Percentiles rank a stretch among this genome's conserved stretches.
Conservation (phyloP, 1,140 invertebrate genomes). For the Tribolium madens region DNA sequence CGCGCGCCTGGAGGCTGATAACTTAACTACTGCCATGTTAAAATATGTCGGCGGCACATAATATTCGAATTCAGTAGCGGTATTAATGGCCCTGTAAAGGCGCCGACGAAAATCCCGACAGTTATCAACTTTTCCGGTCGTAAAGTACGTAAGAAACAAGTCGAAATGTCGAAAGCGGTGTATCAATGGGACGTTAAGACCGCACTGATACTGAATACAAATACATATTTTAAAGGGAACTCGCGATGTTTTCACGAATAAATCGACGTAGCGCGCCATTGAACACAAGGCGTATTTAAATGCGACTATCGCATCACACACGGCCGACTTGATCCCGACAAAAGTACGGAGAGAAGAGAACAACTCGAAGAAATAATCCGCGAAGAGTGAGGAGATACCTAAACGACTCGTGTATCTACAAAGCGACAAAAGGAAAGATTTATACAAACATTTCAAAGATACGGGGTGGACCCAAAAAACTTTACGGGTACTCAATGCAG, state of each 20-base stretch:
- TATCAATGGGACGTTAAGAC: slow-evolving; percentile 53
- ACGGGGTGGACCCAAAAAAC: background rate
- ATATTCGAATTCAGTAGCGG: background rate
- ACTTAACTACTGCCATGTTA: slow-evolving; percentile 29
- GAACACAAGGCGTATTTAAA: slow-evolving; percentile 55
- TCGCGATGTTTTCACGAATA: slow-evolving; percentile 53
- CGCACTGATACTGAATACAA: slow-evolving; percentile 58
- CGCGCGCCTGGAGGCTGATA: slow-evolving; percentile 42
- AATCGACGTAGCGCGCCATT: slow-evolving; percentile 52
- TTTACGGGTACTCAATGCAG: no score
- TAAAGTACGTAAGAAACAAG: slow-evolving; percentile 52
- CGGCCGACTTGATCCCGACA: slow-evolving; percentile 53
- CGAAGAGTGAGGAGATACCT: slow-evolving; percentile 27
- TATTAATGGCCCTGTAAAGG: background rate
- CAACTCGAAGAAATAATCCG: slow-evolving; percentile 49
- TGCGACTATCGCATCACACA: slow-evolving; percentile 57
- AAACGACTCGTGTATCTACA: background rate
- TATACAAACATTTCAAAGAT: background rate
- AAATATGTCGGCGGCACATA: background rate
- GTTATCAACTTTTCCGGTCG: slow-evolving; percentile 55
- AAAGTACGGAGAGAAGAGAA: slow-evolving; percentile 47
- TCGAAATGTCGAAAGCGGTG: slow-evolving; percentile 46
- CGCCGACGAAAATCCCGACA: slow-evolving; percentile 48
- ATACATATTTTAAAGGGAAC: slow-evolving; percentile 58
- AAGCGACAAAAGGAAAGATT: background rate